Evolutionary conservation across 2,797 vertebrate species (phyloP).

Genomic region (Coregonus suidteri): DNA sequence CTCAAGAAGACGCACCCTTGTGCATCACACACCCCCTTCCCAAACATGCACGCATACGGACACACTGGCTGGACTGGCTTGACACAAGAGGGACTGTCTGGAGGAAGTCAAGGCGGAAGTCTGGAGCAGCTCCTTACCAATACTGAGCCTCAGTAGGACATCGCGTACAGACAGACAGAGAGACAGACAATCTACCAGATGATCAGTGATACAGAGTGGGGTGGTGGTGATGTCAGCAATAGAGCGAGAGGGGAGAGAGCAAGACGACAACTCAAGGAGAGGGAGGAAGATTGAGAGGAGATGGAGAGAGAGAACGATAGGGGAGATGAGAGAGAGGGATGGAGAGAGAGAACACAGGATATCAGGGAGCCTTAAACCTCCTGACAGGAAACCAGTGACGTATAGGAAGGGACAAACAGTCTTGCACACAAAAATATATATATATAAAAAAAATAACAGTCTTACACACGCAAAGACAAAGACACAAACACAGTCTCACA

Average conservation of each 20-base stretch:
- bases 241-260: background rate
- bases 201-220: background rate
- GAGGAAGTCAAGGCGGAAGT: constrained; percentile 16
- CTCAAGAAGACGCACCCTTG: constrained; percentile 10
- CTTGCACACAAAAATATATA: too few species aligned
- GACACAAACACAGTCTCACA: too few species aligned
- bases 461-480: background rate
- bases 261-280: constrained; percentile 9
- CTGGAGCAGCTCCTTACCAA: background rate
- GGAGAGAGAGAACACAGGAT: constrained; percentile 16
- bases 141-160: background rate
- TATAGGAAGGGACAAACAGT: constrained; percentile 5
- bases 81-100: constrained; percentile 27
- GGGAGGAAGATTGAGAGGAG: constrained; percentile 16
- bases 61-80: background rate
- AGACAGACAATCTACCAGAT: too few species aligned
- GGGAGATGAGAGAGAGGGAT: background rate
- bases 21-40: background rate
- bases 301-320: too few species aligned
- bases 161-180: background rate
- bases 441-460: background rate
- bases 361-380: background rate
- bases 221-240: background rate
- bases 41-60: background rate
- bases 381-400: constrained; percentile 35